Percentiles rank a stretch among this genome's conserved stretches.
phyloP scores from a whole-genome alignment of 2,888 invertebrate species.

The Polymixis flavicincta region DNA sequence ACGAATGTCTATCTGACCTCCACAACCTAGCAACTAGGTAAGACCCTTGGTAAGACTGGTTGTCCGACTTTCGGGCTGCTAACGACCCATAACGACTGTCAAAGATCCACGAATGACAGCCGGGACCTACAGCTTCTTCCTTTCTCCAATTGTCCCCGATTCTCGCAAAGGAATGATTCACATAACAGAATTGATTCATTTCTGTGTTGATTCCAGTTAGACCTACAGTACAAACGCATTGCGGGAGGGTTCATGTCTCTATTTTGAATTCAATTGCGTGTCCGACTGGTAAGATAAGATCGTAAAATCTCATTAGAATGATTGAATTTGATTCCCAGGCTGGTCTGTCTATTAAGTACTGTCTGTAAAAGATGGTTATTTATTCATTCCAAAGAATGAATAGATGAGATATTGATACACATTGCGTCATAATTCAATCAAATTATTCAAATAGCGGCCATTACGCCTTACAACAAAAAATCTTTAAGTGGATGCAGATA shows the following conservation, averaged over 20 bases:
- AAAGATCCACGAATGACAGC: too few species aligned
- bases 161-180: not conserved
- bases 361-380: not conserved
- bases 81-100: too few species aligned
- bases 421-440: slow-evolving; percentile 2
- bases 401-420: not conserved
- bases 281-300: not conserved
- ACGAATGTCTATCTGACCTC: too few species aligned
- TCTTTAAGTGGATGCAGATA: slow-evolving; percentile 8
- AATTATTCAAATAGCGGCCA: slow-evolving; percentile 15
- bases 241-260: not conserved
- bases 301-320: not conserved
- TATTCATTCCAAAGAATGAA: slow-evolving; percentile 9
- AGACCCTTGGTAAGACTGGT: too few species aligned
- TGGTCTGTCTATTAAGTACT: not conserved
- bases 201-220: not conserved
- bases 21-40: too few species aligned
- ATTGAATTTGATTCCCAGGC: not conserved
- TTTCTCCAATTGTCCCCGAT: not conserved
- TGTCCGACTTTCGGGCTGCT: too few species aligned
- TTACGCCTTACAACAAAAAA: slow-evolving; percentile 7
- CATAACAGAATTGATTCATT: not conserved
- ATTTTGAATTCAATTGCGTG: slow-evolving; percentile 1
- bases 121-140: too few species aligned
- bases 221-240: not conserved